Evolutionary conservation across 2,113 vertebrate species (phyloP).

Genomic region (Scopus umbretta): DNA sequence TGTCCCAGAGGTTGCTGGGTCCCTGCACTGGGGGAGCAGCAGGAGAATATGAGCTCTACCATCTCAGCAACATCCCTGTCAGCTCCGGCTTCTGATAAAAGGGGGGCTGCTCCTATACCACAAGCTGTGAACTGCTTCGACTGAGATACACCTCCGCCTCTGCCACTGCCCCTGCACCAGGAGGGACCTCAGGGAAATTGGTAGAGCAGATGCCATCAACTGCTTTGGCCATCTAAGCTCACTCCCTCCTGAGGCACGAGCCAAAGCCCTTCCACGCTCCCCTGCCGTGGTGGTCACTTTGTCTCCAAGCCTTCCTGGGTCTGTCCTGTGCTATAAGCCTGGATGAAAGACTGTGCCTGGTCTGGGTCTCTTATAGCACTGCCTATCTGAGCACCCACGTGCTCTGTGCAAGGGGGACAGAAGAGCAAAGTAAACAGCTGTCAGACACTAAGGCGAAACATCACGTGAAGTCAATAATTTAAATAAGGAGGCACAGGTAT

Average conservation of each 20-base stretch:
- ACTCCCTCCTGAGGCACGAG: not conserved
- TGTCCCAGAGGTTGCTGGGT: not conserved
- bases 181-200: not conserved
- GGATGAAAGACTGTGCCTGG: not conserved
- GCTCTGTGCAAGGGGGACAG: not conserved
- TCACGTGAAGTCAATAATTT: not conserved
- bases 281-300: not conserved
- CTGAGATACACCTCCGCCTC: not conserved
- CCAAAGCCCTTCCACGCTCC: not conserved
- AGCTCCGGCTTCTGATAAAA: not conserved
- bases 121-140: not conserved
- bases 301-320: not conserved
- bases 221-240: not conserved
- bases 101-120: not conserved
- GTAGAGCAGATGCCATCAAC: rapidly evolving
- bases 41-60: not conserved
- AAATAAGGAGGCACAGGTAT: not conserved
- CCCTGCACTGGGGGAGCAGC: not conserved
- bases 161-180: not conserved
- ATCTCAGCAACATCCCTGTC: not conserved
- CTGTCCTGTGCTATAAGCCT: not conserved
- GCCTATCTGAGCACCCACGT: not conserved
- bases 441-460: not conserved
- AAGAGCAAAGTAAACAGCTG: not conserved
- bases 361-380: not conserved